phyloP scores from a whole-genome alignment of 2,888 invertebrate genomes.

The Diploptera punctata region DNA sequence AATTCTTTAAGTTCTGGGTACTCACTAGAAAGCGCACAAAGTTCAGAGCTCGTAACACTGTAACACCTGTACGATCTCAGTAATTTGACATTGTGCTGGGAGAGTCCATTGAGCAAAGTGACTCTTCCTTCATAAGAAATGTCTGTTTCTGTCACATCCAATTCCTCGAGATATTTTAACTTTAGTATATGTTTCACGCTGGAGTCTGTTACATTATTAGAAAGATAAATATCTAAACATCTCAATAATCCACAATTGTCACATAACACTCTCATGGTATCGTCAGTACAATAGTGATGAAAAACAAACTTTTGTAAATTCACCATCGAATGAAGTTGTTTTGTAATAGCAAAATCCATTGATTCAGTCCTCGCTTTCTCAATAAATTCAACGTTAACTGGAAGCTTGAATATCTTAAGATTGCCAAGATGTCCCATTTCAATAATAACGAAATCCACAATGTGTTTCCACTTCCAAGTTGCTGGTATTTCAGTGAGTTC shows the following conservation, averaged over 20 bases:
- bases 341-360: not conserved
- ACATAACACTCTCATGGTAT: not conserved
- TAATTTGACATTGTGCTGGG: not conserved
- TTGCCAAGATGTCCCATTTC: not conserved
- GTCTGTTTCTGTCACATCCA: not conserved
- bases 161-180: not conserved
- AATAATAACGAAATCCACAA: not conserved
- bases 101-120: not conserved
- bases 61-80: not conserved
- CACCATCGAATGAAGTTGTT: not conserved
- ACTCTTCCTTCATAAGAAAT: not conserved
- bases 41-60: not conserved
- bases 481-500: not conserved
- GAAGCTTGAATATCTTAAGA: not conserved
- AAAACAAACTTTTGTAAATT: not conserved
- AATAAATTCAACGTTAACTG: not conserved
- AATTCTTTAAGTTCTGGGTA: not conserved
- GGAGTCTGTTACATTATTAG: not conserved
- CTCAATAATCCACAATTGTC: not conserved
- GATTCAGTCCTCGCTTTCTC: not conserved
- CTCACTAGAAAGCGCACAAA: not conserved
- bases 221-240: not conserved
- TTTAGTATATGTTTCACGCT: not conserved
- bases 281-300: constrained; percentile 1
- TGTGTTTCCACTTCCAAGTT: constrained; percentile 2